Evolutionary conservation across 2,113 vertebrate genomes (phyloP).

Genomic region (Oreocharis arfaki): DNA sequence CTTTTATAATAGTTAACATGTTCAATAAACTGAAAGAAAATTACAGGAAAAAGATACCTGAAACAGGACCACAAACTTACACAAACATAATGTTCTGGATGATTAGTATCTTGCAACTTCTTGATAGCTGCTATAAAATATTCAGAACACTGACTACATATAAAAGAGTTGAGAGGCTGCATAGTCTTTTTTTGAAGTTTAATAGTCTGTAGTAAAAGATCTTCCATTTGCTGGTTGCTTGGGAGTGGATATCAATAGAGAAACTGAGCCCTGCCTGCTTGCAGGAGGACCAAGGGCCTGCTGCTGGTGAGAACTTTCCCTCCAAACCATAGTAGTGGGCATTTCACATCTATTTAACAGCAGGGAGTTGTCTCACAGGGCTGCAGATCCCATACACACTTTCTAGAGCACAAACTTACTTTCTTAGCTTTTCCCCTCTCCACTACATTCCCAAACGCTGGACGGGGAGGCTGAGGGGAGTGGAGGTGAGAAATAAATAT

Average conservation of each 20-base stretch:
- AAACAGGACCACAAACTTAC: not conserved
- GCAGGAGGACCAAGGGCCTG: not conserved
- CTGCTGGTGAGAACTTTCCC: not conserved
- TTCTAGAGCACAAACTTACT: not conserved
- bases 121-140: not conserved
- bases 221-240: not conserved
- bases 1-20: not conserved
- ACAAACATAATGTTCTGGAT: not conserved
- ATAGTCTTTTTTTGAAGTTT: not conserved
- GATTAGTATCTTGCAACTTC: not conserved
- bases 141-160: not conserved
- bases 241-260: not conserved
- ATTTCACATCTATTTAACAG: accelerated
- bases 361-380: not conserved
- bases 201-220: not conserved
- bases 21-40: not conserved
- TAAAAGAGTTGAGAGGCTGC: not conserved
- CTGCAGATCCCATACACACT: not conserved
- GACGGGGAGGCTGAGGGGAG: accelerated
- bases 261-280: not conserved
- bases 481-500: not conserved
- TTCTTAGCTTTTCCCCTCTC: not conserved
- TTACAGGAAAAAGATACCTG: not conserved
- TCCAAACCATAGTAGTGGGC: not conserved
- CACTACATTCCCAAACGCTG: accelerated